Percentiles rank a stretch among this genome's conserved stretches.
phyloP scores from a whole-genome alignment of 2,797 vertebrate genomes.

The Tamandua tetradactyla region DNA sequence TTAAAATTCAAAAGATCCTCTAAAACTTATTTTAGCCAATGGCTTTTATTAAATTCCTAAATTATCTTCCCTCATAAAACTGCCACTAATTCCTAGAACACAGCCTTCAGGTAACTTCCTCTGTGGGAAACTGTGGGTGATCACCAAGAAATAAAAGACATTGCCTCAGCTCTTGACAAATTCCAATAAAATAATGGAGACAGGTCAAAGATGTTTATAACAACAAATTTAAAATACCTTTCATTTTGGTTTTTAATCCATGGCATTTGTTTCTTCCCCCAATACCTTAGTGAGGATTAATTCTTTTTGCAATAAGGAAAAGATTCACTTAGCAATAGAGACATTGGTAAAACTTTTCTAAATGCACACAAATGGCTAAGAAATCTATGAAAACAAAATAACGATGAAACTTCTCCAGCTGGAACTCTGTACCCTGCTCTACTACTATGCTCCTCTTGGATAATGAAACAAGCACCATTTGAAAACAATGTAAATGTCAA shows the following conservation, averaged over 20 bases:
- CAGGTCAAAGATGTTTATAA: neutral
- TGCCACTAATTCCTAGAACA: neutral
- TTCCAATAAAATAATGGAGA: neutral
- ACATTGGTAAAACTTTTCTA: slow-evolving; percentile 26
- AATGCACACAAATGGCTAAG: neutral
- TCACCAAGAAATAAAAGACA: neutral
- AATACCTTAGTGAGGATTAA: neutral
- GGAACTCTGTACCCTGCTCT: neutral
- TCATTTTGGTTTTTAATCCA: neutral
- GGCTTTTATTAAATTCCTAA: neutral
- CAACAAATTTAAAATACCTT: neutral
- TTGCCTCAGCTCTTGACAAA: neutral
- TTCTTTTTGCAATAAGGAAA: neutral
- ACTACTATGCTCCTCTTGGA: neutral
- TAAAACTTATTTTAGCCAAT: slow-evolving; percentile 26
- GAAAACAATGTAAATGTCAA: neutral
- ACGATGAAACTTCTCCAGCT: neutral
- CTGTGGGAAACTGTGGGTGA: neutral
- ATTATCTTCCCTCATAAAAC: slow-evolving; percentile 21
- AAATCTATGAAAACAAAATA: neutral
- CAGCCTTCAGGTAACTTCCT: slow-evolving; percentile 1
- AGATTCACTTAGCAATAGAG: neutral
- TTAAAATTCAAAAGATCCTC: slow-evolving; percentile 38
- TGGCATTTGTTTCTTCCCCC: neutral
- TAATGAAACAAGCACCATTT: neutral